Percentiles rank a stretch among this genome's conserved stretches.
Evolutionary conservation across 2,113 vertebrate species (phyloP).

Genomic region (Synodontis membranacea): DNA sequence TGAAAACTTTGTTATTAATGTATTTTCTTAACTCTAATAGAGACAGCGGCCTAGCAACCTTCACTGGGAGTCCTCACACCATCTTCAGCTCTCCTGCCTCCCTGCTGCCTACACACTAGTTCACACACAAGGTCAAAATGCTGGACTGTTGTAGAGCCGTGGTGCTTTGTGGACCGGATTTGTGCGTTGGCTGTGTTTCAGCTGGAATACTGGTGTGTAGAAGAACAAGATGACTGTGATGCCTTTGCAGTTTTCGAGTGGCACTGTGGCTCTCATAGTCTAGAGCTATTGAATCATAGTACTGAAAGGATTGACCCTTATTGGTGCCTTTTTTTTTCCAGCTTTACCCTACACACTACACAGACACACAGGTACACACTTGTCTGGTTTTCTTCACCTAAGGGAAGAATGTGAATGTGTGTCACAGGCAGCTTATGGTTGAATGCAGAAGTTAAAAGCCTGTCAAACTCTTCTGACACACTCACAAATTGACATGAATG

Average conservation of each 20-base stretch:
- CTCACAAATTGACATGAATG: constrained; percentile 47
- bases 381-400: background rate
- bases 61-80: background rate
- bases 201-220: background rate
- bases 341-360: background rate
- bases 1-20: background rate
- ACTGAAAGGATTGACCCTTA: constrained; percentile 20
- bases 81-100: background rate
- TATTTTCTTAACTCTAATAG: background rate
- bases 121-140: background rate
- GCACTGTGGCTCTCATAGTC: background rate
- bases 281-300: background rate
- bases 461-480: constrained; percentile 48
- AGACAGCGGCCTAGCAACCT: background rate
- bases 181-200: background rate
- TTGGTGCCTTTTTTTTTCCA: background rate
- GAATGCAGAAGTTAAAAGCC: constrained; percentile 50
- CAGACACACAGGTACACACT: background rate
- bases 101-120: background rate
- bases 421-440: constrained; percentile 7
- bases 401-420: constrained; percentile 13
- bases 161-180: background rate
- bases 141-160: background rate
- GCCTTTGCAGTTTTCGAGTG: constrained; percentile 3
- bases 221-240: background rate